A percentile compares a stretch with the other conserved stretches of the same genome.
phyloP scores from a whole-genome alignment of 2,888 invertebrate species.

The Odontothrips loti region DNA sequence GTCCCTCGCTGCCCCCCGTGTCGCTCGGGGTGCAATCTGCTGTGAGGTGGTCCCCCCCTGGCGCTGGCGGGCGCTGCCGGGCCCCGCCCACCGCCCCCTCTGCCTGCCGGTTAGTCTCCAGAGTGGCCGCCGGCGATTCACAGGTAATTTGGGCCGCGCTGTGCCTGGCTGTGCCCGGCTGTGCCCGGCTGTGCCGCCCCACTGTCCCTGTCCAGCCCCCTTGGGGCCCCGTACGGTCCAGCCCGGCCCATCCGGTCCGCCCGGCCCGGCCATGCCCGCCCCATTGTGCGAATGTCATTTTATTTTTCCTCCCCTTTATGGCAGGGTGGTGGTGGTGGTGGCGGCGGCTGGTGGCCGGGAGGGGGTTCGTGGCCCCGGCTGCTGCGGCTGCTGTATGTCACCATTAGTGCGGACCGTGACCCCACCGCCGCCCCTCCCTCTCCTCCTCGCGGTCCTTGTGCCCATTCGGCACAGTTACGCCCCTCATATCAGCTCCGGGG shows the following conservation, averaged over 20 bases:
- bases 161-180: not conserved
- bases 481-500: no score
- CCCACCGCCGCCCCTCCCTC: not conserved
- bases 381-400: not conserved
- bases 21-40: not conserved
- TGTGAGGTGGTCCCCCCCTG: not conserved
- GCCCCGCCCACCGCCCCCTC: not conserved
- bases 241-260: not conserved
- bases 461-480: no score
- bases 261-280: no score
- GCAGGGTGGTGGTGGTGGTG: not conserved
- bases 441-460: not conserved
- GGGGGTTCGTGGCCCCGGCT: not conserved
- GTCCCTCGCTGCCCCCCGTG: not conserved
- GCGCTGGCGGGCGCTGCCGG: not conserved
- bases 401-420: slow-evolving; percentile 16
- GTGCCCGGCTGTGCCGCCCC: no score
- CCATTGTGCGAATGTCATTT: slow-evolving; percentile 22
- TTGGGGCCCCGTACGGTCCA: no score
- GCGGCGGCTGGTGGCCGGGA: not conserved
- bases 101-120: not conserved
- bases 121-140: slow-evolving; percentile 4
- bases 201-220: no score
- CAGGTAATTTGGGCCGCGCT: slow-evolving; percentile 21
- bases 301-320: slow-evolving; percentile 10